phyloP scores from a whole-genome alignment of 2,113 vertebrate genomes.

The Pelobates fuscus region DNA sequence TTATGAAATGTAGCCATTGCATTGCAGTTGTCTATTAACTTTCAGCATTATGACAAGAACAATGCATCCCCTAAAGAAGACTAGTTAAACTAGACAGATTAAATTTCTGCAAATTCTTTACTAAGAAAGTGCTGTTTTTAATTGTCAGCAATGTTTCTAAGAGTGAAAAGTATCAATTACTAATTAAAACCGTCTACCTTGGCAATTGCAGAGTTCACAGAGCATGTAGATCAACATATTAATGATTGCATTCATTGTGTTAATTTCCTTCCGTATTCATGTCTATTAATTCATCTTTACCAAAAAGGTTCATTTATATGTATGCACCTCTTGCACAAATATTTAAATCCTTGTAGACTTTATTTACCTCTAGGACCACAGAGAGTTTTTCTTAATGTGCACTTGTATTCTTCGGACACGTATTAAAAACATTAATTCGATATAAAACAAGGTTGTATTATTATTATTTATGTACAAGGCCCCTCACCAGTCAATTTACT shows the following conservation, averaged over 20 bases:
- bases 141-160: constrained; percentile 63
- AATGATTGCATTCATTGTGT: constrained; percentile 52
- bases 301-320: constrained; percentile 53
- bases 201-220: constrained; percentile 65
- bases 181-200: constrained; percentile 70
- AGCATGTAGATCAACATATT: constrained; percentile 59
- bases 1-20: constrained; percentile 77
- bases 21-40: constrained; percentile 83
- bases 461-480: too few relatives aligned
- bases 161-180: constrained; percentile 62
- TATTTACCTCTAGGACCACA: too few relatives aligned
- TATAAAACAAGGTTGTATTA: too few relatives aligned
- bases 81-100: constrained; percentile 69
- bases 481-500: too few relatives aligned
- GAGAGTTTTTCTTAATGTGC: neutral
- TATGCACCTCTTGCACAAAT: constrained; percentile 37
- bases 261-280: constrained; percentile 55
- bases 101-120: constrained; percentile 66
- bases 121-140: constrained; percentile 68
- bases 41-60: constrained; percentile 79
- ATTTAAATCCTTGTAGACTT: constrained; percentile 43
- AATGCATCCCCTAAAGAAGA: constrained; percentile 70
- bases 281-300: constrained; percentile 54
- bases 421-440: neutral
- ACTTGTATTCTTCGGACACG: neutral